Evolutionary conservation across 1,140 invertebrate species (phyloP).

Genomic region (Sogatella furcifera): DNA sequence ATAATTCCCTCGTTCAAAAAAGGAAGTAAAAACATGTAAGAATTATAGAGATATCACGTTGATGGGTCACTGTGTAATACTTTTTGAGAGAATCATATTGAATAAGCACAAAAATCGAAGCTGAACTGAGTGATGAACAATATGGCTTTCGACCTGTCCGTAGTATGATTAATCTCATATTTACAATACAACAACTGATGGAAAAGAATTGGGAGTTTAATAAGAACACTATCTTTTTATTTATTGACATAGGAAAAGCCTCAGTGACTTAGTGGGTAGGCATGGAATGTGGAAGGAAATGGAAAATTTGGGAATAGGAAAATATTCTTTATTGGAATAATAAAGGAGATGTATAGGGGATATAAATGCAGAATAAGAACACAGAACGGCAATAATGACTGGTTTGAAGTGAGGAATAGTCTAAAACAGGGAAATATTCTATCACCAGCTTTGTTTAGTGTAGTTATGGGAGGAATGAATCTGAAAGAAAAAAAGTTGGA

Average conservation of each 20-base stretch:
- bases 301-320: neutral
- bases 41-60: neutral
- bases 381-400: neutral
- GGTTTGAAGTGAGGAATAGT: neutral
- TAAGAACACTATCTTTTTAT: no score
- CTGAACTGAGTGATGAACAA: neutral
- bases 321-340: neutral
- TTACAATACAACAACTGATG: no score
- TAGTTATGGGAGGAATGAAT: neutral
- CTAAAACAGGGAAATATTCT: neutral
- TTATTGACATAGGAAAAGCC: no score
- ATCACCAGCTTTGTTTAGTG: neutral
- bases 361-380: neutral
- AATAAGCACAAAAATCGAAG: neutral
- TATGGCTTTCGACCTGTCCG: no score
- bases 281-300: neutral
- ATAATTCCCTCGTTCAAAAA: neutral
- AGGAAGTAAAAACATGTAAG: neutral
- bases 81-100: neutral
- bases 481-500: neutral
- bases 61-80: neutral
- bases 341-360: neutral
- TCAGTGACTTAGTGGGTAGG: no score
- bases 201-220: no score
- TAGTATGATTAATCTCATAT: no score